phyloP scores from a whole-genome alignment of 2,113 vertebrate species.

The Dolichallabes microphthalmus region DNA sequence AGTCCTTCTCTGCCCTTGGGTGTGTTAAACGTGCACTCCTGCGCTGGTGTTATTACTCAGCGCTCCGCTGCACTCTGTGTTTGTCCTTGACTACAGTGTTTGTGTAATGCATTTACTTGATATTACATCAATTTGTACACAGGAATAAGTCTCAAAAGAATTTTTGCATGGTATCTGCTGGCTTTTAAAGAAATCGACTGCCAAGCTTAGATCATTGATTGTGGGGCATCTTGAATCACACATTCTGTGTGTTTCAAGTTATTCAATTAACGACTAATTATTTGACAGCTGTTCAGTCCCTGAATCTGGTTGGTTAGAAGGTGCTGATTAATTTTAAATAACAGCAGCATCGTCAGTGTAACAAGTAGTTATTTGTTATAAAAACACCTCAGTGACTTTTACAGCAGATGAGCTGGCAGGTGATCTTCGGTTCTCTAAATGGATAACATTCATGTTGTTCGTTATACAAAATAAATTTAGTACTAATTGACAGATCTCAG shows the following conservation, averaged over 20 bases:
- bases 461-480: not conserved
- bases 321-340: not conserved
- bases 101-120: not conserved
- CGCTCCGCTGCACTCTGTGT: not conserved
- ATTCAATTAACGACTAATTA: not conserved
- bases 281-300: not conserved
- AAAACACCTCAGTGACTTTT: not conserved
- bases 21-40: slow-evolving; percentile 17
- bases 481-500: not conserved
- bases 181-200: not conserved
- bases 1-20: not conserved
- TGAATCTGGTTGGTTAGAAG: not conserved
- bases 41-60: not conserved
- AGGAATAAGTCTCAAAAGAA: not conserved
- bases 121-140: not conserved
- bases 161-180: not conserved
- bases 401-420: not conserved
- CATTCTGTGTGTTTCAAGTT: not conserved
- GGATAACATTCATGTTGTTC: not conserved
- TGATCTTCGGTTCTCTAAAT: not conserved
- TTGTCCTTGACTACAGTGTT: not conserved
- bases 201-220: not conserved
- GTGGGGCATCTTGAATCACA: not conserved
- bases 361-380: not conserved
- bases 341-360: not conserved